Evolutionary conservation across 2,797 vertebrate genomes (phyloP), one percentile per base, ranked within the genome.

Genomic region (Lacerta agilis): DNA sequence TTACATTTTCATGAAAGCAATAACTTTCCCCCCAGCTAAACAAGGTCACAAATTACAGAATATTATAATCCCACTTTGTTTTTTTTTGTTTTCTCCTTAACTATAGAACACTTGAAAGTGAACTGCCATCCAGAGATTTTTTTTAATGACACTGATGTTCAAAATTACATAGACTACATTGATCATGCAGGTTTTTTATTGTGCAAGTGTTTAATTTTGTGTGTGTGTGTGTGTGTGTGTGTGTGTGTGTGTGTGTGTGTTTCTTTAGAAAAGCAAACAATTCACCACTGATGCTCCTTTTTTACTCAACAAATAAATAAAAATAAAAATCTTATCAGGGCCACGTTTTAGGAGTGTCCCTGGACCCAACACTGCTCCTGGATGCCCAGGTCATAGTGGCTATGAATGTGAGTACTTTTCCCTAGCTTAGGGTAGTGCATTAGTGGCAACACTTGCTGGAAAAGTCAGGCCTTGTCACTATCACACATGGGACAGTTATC

Each of bases 21-120:
- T 91, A 94, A 94, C 88, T 93, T 94, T 95, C 93, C 92, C 72
- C 61, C 85, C 92, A 95, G 77, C 96, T 96, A 95, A 97, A 93
- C 95, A 96, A 96, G 93, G 94, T 97, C 94, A 97, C 95, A 97
- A 96, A 95, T 97, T 93, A 97, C 92, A 97, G 95, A 96, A 95
- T 96, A 94, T 94, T 95, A 92, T 95, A 49, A 94, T 90, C 83
- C 89, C 89, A 78, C 49, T 91, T 89, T 90, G 92, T 90, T 94
- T 93, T 90, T 43, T 94, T 91, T 87, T 79, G 6, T 71, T 75
- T 85, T 67, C 71, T 89, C 41, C 27, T 23, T 93, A 94, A 82
- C 86, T 91, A 93, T 89, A 92, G 96, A 97, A 95, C 82, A 95
- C 73, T 87, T 83, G 89, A 91, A 95, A 94, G 79, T 93, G 92